Percentiles rank a stretch among this genome's conserved stretches.
phyloP scores from a whole-genome alignment of 2,797 vertebrate species.

The Lepilemur ruficaudatus region DNA sequence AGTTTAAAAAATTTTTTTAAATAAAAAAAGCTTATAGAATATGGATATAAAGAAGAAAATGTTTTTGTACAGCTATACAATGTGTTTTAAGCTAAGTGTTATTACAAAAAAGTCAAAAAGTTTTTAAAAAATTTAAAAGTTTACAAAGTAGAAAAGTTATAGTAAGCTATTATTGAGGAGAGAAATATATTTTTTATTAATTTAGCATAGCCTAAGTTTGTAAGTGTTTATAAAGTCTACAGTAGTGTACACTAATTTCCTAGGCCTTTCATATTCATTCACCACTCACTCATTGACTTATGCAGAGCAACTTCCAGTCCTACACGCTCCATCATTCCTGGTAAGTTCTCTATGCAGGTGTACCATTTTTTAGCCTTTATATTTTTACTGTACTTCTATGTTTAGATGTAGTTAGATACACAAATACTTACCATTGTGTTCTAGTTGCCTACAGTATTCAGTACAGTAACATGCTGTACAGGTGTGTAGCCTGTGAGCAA shows the following conservation, averaged over 20 bases:
- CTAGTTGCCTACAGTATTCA: background rate
- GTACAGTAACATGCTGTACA: background rate
- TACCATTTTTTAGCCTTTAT: background rate
- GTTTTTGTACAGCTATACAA: background rate
- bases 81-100: background rate
- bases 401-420: background rate
- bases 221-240: background rate
- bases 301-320: background rate
- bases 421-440: background rate
- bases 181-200: background rate
- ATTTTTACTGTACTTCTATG: background rate
- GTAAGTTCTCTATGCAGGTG: background rate
- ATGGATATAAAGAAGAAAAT: background rate
- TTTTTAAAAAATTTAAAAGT: background rate
- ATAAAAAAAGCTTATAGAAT: background rate
- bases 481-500: background rate
- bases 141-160: background rate
- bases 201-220: background rate
- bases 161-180: background rate
- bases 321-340: background rate
- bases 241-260: background rate
- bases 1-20: background rate
- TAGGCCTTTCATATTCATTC: background rate
- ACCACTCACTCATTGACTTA: background rate
- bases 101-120: background rate